Base-by-base conservation (phyloP, 1,140 invertebrate species). In the Habropoda laboriosa region DNA sequence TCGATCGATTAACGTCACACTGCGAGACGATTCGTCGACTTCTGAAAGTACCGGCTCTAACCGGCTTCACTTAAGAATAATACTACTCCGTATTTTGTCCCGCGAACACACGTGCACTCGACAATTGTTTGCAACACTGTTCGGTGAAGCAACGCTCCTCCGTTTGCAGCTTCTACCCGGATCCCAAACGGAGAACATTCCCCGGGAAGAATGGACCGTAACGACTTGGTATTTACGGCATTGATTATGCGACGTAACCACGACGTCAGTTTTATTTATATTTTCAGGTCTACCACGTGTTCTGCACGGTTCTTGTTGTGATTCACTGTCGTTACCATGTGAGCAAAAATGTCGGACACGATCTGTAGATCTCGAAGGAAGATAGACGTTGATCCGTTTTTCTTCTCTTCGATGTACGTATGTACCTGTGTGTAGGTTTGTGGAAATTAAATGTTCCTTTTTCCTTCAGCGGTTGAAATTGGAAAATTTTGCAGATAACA, bases 1-100 rank as follows among this genome's bases (percentile, higher is more conserved):
- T 40, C 38, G 70, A 85, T 83, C 76, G 81, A 85, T 80, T 80
- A 85, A 85, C 71, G 76, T 83, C 81, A 83, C 81, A 83, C 64
- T 38, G 73, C 16, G 13, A 74, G 42, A 49, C 51, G 38, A 84
- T 83, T 84, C 70, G 80, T 84, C 70, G 80, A 70, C 68, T 79
- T 64, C 75, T 79, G 68, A 30, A 38, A 24, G 57, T n/a, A 76
- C 82, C 38, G 27, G 81, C 30, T 85, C 47, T 53, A 85, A 85
- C 82, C 79, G 71, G 82, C 82, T 85, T 67, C 64, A 80, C 47
- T 85, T 85, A 85, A 85, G 32, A 27, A 64, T 53, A 13, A 58
- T 16, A 42, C 53, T 47, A 18, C 60, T 38, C 61, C 49, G 42
- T 64, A 72, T 68, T 82, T 79, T 42, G 81, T 47, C 24, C 49